These are phyloP conservation scores for Arctia plantaginis DNA, from an alignment of 2,888 invertebrate species.

Conservation along the genomic window DNA sequence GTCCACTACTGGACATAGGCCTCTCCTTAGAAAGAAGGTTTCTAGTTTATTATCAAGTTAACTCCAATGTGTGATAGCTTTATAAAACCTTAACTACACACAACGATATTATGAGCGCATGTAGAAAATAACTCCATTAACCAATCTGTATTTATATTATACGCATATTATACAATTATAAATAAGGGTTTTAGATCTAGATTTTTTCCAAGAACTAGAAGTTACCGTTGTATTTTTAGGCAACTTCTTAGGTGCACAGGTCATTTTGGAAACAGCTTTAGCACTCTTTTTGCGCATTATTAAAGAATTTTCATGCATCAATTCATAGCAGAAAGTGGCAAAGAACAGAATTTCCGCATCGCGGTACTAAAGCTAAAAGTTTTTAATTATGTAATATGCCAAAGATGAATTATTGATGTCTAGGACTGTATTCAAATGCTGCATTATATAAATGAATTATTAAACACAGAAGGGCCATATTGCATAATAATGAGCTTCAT, in stretches of 20 bases:
- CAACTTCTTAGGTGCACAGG: neutral
- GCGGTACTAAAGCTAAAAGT: neutral
- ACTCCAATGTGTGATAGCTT: too few relatives aligned
- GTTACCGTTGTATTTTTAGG: neutral
- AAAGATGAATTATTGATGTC: neutral
- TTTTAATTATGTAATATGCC: neutral
- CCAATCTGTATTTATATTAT: too few relatives aligned
- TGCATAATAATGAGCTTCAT: slow-evolving; percentile 1
- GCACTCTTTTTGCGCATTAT: neutral
- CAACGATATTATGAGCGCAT: too few relatives aligned
- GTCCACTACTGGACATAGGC: too few relatives aligned
- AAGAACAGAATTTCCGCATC: neutral
- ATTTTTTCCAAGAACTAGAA: neutral
- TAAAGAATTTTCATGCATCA: neutral
- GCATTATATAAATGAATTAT: neutral
- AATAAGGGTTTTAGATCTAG: too few relatives aligned
- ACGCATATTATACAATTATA: too few relatives aligned
- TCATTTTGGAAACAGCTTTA: neutral
- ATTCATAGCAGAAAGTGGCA: neutral
- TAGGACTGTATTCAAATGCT: neutral
- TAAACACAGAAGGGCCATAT: slow-evolving; percentile 18
- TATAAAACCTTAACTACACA: too few relatives aligned
- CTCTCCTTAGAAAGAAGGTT: too few relatives aligned
- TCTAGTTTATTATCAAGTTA: too few relatives aligned
- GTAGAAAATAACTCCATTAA: too few relatives aligned